These are phyloP conservation scores for Epinotia brunnichana DNA, from an alignment of 2,888 invertebrate genomes.

Conservation along the genomic window DNA sequence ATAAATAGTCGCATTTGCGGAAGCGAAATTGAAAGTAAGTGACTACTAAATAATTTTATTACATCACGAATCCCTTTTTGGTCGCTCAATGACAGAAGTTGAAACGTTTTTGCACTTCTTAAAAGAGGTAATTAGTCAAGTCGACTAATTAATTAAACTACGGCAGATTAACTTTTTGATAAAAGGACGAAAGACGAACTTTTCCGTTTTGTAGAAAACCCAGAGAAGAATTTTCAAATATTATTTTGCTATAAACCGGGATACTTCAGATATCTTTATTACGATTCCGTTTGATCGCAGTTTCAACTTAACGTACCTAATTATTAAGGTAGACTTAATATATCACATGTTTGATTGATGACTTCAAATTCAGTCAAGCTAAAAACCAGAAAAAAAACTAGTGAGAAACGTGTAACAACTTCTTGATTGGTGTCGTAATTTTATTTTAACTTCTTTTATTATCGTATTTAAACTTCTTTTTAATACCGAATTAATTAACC, in stretches of 20 bases:
- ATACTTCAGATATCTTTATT: conserved; percentile 8
- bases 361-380: too few species aligned
- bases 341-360: neutral
- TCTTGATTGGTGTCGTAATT: neutral
- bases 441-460: too few species aligned
- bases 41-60: conserved; percentile 7
- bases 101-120: conserved; percentile 13
- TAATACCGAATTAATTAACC: neutral
- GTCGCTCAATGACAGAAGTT: conserved; percentile 20
- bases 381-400: too few species aligned
- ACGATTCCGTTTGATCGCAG: conserved; percentile 2
- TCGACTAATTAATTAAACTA: conserved; percentile 41
- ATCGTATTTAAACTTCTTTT: too few species aligned
- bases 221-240: conserved; percentile 19
- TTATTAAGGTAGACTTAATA: conserved; percentile 15
- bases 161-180: conserved; percentile 34
- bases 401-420: neutral
- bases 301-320: neutral
- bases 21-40: conserved; percentile 3
- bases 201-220: conserved; percentile 27
- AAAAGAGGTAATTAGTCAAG: conserved; percentile 38
- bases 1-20: conserved; percentile 25
- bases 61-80: conserved; percentile 2
- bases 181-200: conserved; percentile 34
- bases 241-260: conserved; percentile 23